Evolutionary conservation across 1,140 invertebrate genomes (phyloP).

Genomic region (Drosophila fuyamai): DNA sequence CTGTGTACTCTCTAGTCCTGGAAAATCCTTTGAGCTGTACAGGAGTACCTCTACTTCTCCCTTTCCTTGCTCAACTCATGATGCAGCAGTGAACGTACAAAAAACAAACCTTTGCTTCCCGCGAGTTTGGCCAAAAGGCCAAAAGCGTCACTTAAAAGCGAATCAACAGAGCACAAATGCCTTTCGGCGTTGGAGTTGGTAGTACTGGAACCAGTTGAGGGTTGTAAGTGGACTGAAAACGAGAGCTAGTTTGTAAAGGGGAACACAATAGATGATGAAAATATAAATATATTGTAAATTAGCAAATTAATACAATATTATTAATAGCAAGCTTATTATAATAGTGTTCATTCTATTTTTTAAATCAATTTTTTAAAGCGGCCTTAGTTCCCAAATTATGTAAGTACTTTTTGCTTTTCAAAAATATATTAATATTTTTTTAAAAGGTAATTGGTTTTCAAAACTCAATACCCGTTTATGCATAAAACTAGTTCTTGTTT

Average conservation of each 20-base stretch:
- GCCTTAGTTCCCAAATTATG: too few species aligned
- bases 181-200: constrained; percentile 37
- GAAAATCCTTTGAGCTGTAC: constrained; percentile 70
- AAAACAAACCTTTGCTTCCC: constrained; percentile 36
- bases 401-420: too few species aligned
- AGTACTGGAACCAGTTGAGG: constrained; percentile 2
- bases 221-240: background rate
- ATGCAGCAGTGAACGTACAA: constrained; percentile 33
- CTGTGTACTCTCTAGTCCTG: constrained; percentile 20
- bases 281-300: too few species aligned
- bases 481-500: constrained; percentile 12
- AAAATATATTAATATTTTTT: too few species aligned
- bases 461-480: too few species aligned
- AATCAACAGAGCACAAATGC: constrained; percentile 55
- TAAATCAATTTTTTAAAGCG: too few species aligned
- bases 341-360: too few species aligned
- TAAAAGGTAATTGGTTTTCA: too few species aligned
- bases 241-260: too few species aligned
- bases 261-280: too few species aligned
- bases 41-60: constrained; percentile 9
- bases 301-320: too few species aligned
- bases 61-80: constrained; percentile 12
- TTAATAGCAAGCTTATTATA: too few species aligned
- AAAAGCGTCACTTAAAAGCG: constrained; percentile 62
- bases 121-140: constrained; percentile 52